Base-by-base conservation (phyloP, 2,888 invertebrate genomes). In the Copidosoma aretas region DNA sequence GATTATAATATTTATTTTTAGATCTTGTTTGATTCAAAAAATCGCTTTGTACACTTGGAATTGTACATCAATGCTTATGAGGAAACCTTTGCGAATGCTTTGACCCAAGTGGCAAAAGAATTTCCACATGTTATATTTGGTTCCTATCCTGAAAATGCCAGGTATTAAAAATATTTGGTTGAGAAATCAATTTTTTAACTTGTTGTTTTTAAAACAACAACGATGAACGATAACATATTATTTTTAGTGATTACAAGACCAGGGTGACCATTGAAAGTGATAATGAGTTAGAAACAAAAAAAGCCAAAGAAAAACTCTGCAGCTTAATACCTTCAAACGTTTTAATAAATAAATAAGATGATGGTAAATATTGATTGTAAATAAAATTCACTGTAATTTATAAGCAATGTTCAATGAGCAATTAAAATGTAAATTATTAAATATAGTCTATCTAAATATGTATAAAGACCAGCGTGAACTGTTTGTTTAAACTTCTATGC, bases 41-140 rank as follows among this genome's bases (percentile, higher is more conserved):
- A 77, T 21, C 81, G 78, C 62, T 87, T 87, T 76, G 81, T 82
- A 60, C 81, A 80, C 32, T 82, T 81, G 71, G 79, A 81, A 68
- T 71, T 88, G 32, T 86, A 84, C 77, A 78, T 87, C 58, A 84
- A 85, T 73, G 80, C 84, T 8, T 80, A 80, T 14, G 87, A 87
- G 77, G 84, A 85, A 72, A 75, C 81, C 71, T 85, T 87, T 73
- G 84, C 85, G 10, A 72, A 80, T 60, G 77, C 79, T 62, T 77
- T 88, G 57, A 82, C 84, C 59, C 70, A 74, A 17, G 74, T 87
- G 41, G 84, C 85, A 5, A 78, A 77, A 70, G 83, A 86, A 78
- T 86, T 82, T 81, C 86, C 87, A 14, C 72, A 81, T 58, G 86
- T 87, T 49, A 81, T 84, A 56, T 84, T 87, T 77, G 88, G 88